Base-by-base conservation (phyloP, 2,888 invertebrate genomes). In the Oscheius sp. region DNA sequence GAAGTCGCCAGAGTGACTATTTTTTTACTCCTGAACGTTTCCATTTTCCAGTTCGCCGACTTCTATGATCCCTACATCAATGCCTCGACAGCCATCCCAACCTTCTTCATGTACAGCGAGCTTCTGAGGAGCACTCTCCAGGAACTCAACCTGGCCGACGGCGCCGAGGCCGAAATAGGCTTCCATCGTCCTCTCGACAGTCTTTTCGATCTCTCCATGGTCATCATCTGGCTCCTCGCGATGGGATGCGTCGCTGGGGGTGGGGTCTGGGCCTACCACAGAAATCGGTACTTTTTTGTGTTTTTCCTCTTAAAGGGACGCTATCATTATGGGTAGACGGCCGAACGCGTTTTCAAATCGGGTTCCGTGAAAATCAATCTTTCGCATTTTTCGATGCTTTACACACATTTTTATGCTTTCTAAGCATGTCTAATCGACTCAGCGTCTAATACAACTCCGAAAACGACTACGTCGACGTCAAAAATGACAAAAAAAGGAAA, bases 171-270 rank as follows among this genome's bases (percentile, higher is more conserved):
- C n/a, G 76, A 79, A 21, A 68, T 85, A 7, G 74, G 76, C 35
- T 84, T 88, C 73, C 84, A 83, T 71, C 84, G 87, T 1, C 87
- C 87, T 10, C 33, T 73, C 13, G 62, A 73, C 1, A 63, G 60
- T 21, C 59, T 70, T 5, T 72, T 87, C 33, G 88, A 88, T 60
- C 35, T 73, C 1, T 82, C 85, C 9, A 79, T 87, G 70, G 29
- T 84, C 13, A 70, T 86, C 58, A 84, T 88, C 1, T 83, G 85
- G 80, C 1, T 82, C n/a, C 75, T 88, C n/a, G 85, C 88, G n/a
- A 79, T 84, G 70, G 76, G 74, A n/a, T 86, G 84, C 72, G 84
- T 88, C 13, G 32, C 78, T 10, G 79, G 83, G n/a, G 88, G 88
- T 60, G 82, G 84, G 5, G 9, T 80, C 7, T 85, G 84, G 84